Evolutionary conservation across 2,113 vertebrate genomes (phyloP), one percentile per base, ranked within the genome.

Genomic region (Boulengeromyrus knoepffleri): DNA sequence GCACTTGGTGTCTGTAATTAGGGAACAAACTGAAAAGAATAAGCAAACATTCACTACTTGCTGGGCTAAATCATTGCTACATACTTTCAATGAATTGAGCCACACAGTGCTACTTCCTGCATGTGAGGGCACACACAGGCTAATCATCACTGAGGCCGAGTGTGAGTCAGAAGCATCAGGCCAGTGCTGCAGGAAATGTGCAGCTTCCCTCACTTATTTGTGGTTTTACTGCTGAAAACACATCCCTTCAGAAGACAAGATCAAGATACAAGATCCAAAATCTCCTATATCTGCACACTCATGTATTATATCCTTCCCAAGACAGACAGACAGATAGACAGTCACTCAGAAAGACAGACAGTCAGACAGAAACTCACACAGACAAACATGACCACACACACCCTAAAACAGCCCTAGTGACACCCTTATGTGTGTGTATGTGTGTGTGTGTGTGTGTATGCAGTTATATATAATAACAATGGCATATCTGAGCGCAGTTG

Each of bases 81-180:
- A 74, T 31, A 15, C 56, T 88, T 88, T 88, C 45, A 49, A 70
- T 46, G 58, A 46, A 70, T 12, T 53, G 2, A 53, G 47, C 85
- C 39, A 47, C 88, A 27, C 3, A 49, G 27, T 1, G 50, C 6
- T 8, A 31, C 36, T 17, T 36, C 17, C 74, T 21, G 27, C 31
- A 46, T 10, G 24, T 36, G 45, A 15, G 6, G 21, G 31, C 12
- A 19, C 27, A 12, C 27, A 52, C 3, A 31, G 12, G 70, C 50
- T 52, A 52, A 52, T 52, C 1, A 87, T 19, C 53, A 19, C 85
- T 17, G 31, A 90, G 91, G 88, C 91, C 90, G 90, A 92, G 52
- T 53, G 86, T 96, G 95, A 95, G 89, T 95, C 95, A 96, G 91
- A 88, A 0, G 15, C 94, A 90, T 93, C 94, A 92, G 94, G 92